Conservation (phyloP, 2,888 invertebrate genomes). For the Pilophorus perplexus region DNA sequence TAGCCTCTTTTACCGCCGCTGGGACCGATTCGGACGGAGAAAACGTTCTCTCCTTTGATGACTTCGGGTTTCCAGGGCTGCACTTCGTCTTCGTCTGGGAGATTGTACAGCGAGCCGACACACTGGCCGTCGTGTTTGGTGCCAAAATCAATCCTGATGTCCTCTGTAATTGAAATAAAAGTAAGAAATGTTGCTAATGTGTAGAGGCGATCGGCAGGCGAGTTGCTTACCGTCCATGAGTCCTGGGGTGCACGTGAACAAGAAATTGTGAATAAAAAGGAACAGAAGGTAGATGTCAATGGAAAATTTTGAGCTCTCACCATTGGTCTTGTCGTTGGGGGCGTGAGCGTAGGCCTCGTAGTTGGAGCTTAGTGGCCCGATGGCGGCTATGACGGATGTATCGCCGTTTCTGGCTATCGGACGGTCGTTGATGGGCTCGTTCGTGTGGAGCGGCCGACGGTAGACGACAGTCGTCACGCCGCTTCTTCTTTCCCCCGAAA, state of each 20-base stretch:
- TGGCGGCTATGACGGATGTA: constrained; percentile 81
- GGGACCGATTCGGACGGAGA: constrained; percentile 78
- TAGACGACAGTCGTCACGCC: constrained; percentile 80
- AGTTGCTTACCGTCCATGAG: no score
- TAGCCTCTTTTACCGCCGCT: constrained; percentile 79
- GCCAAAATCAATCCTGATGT: constrained; percentile 77
- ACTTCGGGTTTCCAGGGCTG: constrained; percentile 68
- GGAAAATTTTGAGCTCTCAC: constrained; percentile 49
- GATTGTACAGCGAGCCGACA: constrained; percentile 63
- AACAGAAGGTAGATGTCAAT: not conserved
- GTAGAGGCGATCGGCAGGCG: no score
- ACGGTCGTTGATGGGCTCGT: constrained; percentile 68
- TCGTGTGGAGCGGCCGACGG: constrained; percentile 72
- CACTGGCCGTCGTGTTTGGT: constrained; percentile 71
- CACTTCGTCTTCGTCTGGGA: constrained; percentile 61
- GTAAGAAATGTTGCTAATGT: no score
- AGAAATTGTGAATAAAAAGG: not conserved
- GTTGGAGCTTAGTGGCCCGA: constrained; percentile 75
- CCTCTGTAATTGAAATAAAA: no score
- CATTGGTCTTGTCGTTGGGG: constrained; percentile 66
- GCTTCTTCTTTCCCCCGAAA: constrained; percentile 72
- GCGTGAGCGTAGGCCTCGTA: constrained; percentile 83
- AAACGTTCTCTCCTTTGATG: constrained; percentile 62
- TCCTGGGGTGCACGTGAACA: not conserved
- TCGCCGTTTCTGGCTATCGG: constrained; percentile 66